Evolutionary conservation across 1,140 invertebrate species (phyloP).

Genomic region (Bombus affinis): DNA sequence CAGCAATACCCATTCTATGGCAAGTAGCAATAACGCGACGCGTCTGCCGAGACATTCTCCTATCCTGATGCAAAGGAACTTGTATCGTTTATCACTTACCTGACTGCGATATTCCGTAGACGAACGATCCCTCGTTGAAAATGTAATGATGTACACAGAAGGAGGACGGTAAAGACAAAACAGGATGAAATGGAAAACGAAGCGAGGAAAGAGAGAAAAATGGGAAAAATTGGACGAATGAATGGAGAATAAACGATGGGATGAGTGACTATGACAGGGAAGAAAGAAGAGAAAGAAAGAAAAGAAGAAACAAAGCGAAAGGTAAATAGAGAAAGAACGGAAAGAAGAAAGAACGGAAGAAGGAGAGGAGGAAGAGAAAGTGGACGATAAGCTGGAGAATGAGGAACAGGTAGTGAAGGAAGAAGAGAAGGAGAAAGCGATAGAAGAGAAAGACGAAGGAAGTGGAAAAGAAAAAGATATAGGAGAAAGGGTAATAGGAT

Average conservation of each 20-base stretch:
- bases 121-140: constrained; percentile 67
- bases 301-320: not conserved
- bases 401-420: constrained; percentile 39
- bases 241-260: not conserved
- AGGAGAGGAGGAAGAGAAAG: constrained; percentile 35
- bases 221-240: not conserved
- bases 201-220: constrained; percentile 26
- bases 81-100: constrained; percentile 79
- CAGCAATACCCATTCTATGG: constrained; percentile 57
- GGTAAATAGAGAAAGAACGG: constrained; percentile 37
- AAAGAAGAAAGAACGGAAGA: not conserved
- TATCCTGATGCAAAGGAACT: constrained; percentile 66
- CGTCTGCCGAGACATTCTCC: constrained; percentile 36
- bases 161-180: constrained; percentile 4
- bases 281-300: too few species aligned
- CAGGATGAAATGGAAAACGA: not conserved
- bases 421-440: constrained; percentile 40
- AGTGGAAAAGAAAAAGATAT: constrained; percentile 34
- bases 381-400: constrained; percentile 39
- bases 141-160: constrained; percentile 41
- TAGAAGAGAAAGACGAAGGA: not conserved
- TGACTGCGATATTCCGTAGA: constrained; percentile 70
- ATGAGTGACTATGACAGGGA: too few species aligned
- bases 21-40: constrained; percentile 62
- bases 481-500: constrained; percentile 23